phyloP scores from a whole-genome alignment of 2,797 vertebrate species.

The Staurois parvus region DNA sequence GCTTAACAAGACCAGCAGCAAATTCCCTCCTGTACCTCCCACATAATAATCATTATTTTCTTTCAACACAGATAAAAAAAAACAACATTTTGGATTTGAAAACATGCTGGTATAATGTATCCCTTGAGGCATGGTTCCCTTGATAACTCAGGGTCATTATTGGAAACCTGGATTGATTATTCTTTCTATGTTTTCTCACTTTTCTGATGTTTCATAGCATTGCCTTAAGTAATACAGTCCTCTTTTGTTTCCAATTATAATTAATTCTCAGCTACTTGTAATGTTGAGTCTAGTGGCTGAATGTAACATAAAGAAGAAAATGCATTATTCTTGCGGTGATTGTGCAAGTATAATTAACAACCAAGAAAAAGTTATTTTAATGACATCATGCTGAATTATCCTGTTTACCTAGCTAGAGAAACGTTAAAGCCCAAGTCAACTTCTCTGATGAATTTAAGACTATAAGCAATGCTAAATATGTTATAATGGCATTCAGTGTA shows the following conservation, averaged over 20 bases:
- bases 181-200: not conserved
- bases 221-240: constrained; percentile 4
- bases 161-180: not conserved
- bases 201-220: not conserved
- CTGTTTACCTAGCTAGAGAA: too few species aligned
- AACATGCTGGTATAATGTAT: not conserved
- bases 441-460: too few species aligned
- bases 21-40: not conserved
- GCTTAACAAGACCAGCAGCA: not conserved
- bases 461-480: too few species aligned
- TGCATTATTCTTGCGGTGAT: too few species aligned
- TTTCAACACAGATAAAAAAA: not conserved
- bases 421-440: too few species aligned
- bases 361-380: too few species aligned
- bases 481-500: too few species aligned
- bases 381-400: too few species aligned
- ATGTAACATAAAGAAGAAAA: too few species aligned
- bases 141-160: not conserved
- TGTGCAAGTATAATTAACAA: too few species aligned
- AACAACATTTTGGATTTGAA: not conserved
- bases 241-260: not conserved
- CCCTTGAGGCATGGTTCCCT: not conserved
- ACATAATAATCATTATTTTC: not conserved
- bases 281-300: not conserved
- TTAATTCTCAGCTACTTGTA: not conserved